Evolutionary conservation across 92 coral and sea anemone genomes (phyloP), one percentile per base, ranked within the genome.

Genomic region (Parazoanthus atlanticus): DNA sequence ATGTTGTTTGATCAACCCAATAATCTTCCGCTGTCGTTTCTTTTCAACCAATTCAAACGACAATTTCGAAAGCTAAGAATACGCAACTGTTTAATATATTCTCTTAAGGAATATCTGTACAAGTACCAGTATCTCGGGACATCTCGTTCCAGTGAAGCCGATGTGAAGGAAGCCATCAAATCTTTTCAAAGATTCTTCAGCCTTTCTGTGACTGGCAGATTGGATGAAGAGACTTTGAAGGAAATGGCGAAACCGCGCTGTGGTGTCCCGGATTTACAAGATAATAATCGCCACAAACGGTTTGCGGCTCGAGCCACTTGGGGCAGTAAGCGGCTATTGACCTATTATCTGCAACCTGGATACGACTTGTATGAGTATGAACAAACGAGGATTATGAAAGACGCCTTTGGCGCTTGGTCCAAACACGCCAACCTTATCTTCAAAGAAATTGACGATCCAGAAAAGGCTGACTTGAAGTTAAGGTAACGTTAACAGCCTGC

Each of bases 171-270:
- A 31, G 75, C 75, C 34, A 70, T 70, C 33, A 70, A 70, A 31
- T 70, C 75, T n/a, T 70, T 70, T 31, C 75, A 70, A 70, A 28
- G 34, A 2, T 70, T 70, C 75, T 70, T 70, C 34, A 15, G 75
- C 33, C 36, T 70, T 70, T 15, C 32, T 70, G 75, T 70, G 19
- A 70, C 75, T 8, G 75, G 75, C 32, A 28, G 3, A 8, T 3
- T 31, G 75, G 34, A 70, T 28, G 33, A 70, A 28, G 75, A 70
- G 21, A 70, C 75, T 28, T 70, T 70, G 13, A 70, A 70, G 34
- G 75, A 70, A 70, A 70, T 70, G 75, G 3, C 30, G 33, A 70
- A 70, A 15, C 75, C 75, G 75, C 75, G 75, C 5, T 70, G 75
- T 70, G 75, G 75, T 11, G 17, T 26, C 75, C 75, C 36, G 13